A percentile compares a stretch with the other conserved stretches of the same genome.
Evolutionary conservation across 2,888 invertebrate species (phyloP).

Genomic region (Cephus spinipes): DNA sequence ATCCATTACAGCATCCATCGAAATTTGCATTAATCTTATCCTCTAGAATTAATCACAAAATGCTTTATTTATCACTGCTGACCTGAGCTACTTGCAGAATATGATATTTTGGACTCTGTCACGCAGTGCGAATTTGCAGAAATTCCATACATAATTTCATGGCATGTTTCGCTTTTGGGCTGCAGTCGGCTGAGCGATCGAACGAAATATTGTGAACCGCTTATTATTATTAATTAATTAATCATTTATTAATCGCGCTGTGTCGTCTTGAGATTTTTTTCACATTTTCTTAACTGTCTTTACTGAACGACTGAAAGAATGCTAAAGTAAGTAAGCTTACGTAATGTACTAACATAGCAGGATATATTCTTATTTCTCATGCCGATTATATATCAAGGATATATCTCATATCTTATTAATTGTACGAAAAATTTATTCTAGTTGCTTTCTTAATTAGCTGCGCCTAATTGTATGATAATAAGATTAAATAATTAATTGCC

Average conservation of each 20-base stretch:
- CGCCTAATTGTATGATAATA: background rate
- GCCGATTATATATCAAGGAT: background rate
- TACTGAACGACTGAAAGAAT: slow-evolving; percentile 34
- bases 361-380: slow-evolving; percentile 1
- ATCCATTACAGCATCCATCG: background rate
- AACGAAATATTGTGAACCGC: background rate
- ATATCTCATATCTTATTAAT: background rate
- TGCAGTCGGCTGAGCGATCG: slow-evolving; percentile 29
- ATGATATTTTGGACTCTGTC: background rate
- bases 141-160: slow-evolving; percentile 31
- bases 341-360: slow-evolving; percentile 33
- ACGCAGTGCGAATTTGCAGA: background rate
- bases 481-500: slow-evolving; percentile 20
- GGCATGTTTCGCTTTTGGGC: slow-evolving; percentile 53
- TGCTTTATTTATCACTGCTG: background rate
- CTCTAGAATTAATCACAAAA: background rate
- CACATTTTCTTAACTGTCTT: slow-evolving; percentile 17
- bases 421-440: background rate
- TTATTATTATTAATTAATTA: background rate
- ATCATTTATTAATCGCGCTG: background rate
- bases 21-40: slow-evolving; percentile 6
- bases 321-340: slow-evolving; percentile 41
- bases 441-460: background rate
- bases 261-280: slow-evolving; percentile 10
- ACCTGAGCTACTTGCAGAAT: background rate